Evolutionary conservation across 2,888 invertebrate species (phyloP), one percentile per base, ranked within the genome.

Genomic region (Sinelater perroti): DNA sequence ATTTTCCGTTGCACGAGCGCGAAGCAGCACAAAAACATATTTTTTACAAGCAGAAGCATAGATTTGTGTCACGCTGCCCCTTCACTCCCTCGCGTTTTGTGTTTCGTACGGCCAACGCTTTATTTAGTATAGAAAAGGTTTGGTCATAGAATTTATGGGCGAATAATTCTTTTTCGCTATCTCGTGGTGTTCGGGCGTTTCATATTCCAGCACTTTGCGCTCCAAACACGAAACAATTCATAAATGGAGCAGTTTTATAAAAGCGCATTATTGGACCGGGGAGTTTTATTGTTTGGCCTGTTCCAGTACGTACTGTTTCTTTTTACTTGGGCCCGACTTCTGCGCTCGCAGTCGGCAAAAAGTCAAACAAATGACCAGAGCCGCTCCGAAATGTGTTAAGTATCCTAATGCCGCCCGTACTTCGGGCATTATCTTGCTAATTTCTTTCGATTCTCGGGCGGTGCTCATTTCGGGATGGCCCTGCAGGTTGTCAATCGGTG

Each of bases 71-170:
- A 36, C 18, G 13, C 14, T 16, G 20, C 36, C 56, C 30, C 40
- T 44, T 24, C 30, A 13, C 44, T 47, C 47, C 35, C 26, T 53
- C 36, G 42, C 31, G 26, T 40, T 50, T 59, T 55, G 40, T 51
- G 46, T 60, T 62, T 56, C 56, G 56, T 60, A 60, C 56, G 58
- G 51, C 60, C 58, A 60, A 60, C 63, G 55, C 61, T 66, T 66
- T 66, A 66, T 66, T 66, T 66, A 65, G 63, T 65, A 61, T 56
- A 64, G 66, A 62, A 66, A 66, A 64, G 63, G 62, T 62, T 65
- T 63, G 61, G 61, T 65, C 64, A 65, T 61, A 60, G 63, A 63
- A 65, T 66, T 66, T 66, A 66, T 65, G 66, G 61, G 60, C 61
- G 64, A 66, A 66, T 66, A 66, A 66, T 65, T 66, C 65, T 64